phyloP scores from a whole-genome alignment of 2,888 invertebrate species.

The Campaea margaritaria region DNA sequence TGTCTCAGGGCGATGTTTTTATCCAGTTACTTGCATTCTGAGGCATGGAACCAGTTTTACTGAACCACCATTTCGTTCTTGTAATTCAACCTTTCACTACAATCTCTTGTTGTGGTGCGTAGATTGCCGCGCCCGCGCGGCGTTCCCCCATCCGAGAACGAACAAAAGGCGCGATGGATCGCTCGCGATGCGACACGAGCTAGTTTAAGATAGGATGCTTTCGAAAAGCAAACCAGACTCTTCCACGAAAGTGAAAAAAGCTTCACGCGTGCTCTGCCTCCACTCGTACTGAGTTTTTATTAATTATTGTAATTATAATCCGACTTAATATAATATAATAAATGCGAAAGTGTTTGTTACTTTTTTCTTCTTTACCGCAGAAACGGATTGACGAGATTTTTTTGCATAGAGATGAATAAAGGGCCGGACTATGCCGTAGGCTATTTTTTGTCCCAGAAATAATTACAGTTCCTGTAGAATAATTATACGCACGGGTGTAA shows the following conservation, averaged over 20 bases:
- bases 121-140: conserved; percentile 51
- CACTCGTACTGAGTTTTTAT: conserved; percentile 1
- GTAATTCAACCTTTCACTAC: conserved; percentile 77
- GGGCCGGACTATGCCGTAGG: too few relatives aligned
- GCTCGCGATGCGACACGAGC: conserved; percentile 32
- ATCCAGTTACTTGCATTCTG: conserved; percentile 84
- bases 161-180: conserved; percentile 59
- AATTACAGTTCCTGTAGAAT: too few relatives aligned
- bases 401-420: too few relatives aligned
- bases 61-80: conserved; percentile 73
- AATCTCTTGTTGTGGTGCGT: conserved; percentile 64
- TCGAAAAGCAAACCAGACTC: conserved; percentile 48
- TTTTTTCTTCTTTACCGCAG: too few relatives aligned
- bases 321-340: too few relatives aligned
- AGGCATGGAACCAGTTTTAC: conserved; percentile 80
- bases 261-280: conserved; percentile 26
- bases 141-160: conserved; percentile 41
- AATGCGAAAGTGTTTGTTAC: too few relatives aligned
- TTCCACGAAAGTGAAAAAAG: conserved; percentile 61
- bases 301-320: too few relatives aligned
- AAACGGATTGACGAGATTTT: too few relatives aligned
- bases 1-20: conserved; percentile 79
- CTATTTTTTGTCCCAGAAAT: too few relatives aligned
- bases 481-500: too few relatives aligned
- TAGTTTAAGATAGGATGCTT: conserved; percentile 29